Evolutionary conservation across 92 coral and sea anemone genomes (phyloP).

Genomic region (Zoanthus solanderi): DNA sequence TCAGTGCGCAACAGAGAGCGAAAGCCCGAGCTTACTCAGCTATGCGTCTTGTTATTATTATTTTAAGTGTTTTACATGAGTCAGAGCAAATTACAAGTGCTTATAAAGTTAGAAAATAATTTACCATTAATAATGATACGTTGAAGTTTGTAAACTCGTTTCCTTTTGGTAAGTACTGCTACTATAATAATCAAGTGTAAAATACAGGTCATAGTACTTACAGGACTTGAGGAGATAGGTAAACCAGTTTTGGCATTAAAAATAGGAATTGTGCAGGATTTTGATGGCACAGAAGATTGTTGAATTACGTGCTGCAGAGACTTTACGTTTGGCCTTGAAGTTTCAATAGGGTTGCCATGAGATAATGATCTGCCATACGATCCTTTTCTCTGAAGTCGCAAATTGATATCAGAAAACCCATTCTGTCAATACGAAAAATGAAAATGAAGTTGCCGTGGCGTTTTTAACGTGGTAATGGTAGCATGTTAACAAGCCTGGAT

Average conservation of each 20-base stretch:
- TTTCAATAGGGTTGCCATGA: background rate
- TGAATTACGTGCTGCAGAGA: conserved; percentile 29
- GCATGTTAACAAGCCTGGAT: background rate
- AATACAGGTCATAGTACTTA: conserved; percentile 43
- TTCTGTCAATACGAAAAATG: background rate
- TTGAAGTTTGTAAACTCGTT: too few relatives aligned
- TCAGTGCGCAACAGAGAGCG: too few relatives aligned
- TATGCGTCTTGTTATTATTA: too few relatives aligned
- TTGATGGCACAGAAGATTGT: conserved; percentile 63
- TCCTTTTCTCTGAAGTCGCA: conserved; percentile 10
- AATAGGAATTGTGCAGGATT: conserved; percentile 90
- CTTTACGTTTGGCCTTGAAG: background rate
- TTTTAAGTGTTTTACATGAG: too few relatives aligned
- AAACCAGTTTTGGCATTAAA: conserved; percentile 95
- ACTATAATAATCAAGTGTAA: background rate
- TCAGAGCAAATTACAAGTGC: too few relatives aligned
- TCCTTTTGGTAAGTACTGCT: too few relatives aligned
- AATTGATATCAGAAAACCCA: conserved; percentile 3
- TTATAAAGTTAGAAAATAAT: background rate
- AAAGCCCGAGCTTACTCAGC: too few relatives aligned
- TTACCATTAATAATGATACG: too few relatives aligned
- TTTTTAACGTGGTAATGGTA: background rate
- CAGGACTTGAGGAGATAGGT: conserved; percentile 98
- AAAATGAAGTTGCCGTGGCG: background rate
- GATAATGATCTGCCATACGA: background rate